These are phyloP conservation scores for Amphibalanus amphitrite DNA, from an alignment of 1,140 invertebrate genomes.

Conservation along the genomic window DNA sequence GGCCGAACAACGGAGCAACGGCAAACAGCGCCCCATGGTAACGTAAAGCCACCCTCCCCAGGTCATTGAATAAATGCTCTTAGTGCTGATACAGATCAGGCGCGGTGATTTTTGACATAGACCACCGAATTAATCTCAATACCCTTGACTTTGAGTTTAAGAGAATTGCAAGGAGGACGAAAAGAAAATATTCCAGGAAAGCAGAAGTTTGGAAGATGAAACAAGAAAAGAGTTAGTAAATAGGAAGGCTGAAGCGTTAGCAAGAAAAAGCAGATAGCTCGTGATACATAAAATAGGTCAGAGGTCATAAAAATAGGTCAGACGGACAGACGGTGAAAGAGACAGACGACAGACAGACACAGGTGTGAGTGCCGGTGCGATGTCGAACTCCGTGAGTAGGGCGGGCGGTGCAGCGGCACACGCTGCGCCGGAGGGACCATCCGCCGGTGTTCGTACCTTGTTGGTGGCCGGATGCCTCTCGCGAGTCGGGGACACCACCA, in stretches of 20 bases:
- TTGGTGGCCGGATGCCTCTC: constrained; percentile 58
- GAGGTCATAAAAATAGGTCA: no score
- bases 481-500: constrained; percentile 70
- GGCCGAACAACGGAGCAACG: background rate
- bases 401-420: no score
- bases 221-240: background rate
- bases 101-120: background rate
- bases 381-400: no score
- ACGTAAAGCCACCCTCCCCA: background rate
- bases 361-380: no score
- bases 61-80: background rate
- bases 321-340: background rate
- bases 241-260: background rate
- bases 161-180: background rate
- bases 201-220: background rate
- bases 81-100: background rate
- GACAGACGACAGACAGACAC: constrained; percentile 21
- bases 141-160: background rate
- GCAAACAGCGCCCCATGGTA: background rate
- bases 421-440: no score
- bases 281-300: background rate
- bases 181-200: background rate
- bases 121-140: background rate
- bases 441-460: no score
- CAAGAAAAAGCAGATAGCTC: background rate